phyloP scores from a whole-genome alignment of 2,888 invertebrate species.

The Athalia rosae region DNA sequence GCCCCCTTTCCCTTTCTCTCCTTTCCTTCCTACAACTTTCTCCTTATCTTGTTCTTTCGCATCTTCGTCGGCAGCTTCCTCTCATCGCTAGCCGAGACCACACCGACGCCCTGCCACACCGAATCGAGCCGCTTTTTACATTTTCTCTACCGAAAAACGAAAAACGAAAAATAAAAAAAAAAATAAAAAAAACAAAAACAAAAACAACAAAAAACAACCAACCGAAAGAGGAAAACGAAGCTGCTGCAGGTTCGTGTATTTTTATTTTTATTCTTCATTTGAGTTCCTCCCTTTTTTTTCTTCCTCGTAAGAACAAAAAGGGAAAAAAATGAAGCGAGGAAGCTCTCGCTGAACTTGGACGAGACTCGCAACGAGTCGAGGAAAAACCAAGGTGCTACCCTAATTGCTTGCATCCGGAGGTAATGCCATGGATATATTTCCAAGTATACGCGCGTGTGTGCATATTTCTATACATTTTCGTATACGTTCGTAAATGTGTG shows the following conservation, averaged over 20 bases:
- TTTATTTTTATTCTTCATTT: not conserved
- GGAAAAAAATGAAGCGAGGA: not conserved
- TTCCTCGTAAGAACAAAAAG: not conserved
- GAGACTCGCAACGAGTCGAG: slow-evolving; percentile 19
- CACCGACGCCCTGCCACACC: slow-evolving; percentile 12
- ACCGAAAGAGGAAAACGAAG: too few relatives aligned
- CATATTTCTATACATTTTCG: not conserved
- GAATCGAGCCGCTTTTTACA: slow-evolving; percentile 20
- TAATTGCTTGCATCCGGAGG: slow-evolving; percentile 44
- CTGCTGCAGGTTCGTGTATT: not conserved
- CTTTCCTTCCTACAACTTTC: not conserved
- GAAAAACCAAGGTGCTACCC: slow-evolving; percentile 45
- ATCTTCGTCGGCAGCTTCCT: not conserved
- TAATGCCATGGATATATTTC: not conserved
- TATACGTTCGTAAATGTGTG: not conserved
- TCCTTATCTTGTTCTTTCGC: not conserved
- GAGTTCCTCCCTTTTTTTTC: not conserved
- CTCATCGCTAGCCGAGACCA: slow-evolving; percentile 19
- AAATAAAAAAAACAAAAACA: too few relatives aligned
- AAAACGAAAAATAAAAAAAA: not conserved
- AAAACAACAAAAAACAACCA: too few relatives aligned
- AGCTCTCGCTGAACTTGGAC: not conserved
- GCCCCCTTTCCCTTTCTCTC: slow-evolving; percentile 40
- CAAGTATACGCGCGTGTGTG: not conserved
- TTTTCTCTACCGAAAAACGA: slow-evolving; percentile 16